phyloP scores from a whole-genome alignment of 2,113 vertebrate species.

The Oriolus oriolus region DNA sequence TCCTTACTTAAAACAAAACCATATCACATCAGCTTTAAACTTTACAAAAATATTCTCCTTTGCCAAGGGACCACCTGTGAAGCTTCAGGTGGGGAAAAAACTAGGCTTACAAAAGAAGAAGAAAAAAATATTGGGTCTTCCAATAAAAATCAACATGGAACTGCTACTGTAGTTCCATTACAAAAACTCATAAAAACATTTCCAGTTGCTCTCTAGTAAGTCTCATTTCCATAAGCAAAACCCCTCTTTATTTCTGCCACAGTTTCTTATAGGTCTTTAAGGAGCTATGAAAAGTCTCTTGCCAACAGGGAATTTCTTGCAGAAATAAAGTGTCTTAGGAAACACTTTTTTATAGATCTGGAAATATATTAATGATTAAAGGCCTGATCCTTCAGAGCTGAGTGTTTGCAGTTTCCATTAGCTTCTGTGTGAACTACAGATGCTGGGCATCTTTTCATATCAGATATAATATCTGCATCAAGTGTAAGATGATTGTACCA shows the following conservation, averaged over 20 bases:
- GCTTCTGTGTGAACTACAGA: neutral
- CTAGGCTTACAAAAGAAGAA: slow-evolving; percentile 1
- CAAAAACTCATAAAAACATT: slow-evolving; percentile 48
- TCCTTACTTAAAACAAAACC: neutral
- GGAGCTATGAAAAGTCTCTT: slow-evolving; percentile 63
- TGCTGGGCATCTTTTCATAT: neutral
- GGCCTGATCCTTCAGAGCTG: slow-evolving; percentile 1
- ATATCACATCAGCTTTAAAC: slow-evolving; percentile 16
- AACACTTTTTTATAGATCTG: slow-evolving; percentile 59
- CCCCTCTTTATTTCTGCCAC: slow-evolving; percentile 63
- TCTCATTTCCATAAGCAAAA: slow-evolving; percentile 54
- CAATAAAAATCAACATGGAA: slow-evolving; percentile 45
- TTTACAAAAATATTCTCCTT: slow-evolving; percentile 20
- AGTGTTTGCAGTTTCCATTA: slow-evolving; percentile 13
- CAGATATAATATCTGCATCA: neutral
- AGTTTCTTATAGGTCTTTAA: slow-evolving; percentile 38
- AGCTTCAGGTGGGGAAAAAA: slow-evolving; percentile 47
- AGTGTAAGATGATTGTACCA: neutral
- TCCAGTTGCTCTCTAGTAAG: slow-evolving; percentile 54
- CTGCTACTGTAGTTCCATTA: slow-evolving; percentile 57
- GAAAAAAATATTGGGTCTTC: neutral
- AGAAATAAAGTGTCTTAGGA: slow-evolving; percentile 59
- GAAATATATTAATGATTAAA: slow-evolving; percentile 56
- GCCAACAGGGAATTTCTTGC: slow-evolving; percentile 65
- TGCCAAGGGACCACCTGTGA: slow-evolving; percentile 41